These are phyloP conservation scores for Amphipoea lucens DNA, from an alignment of 2,888 invertebrate genomes.

Conservation along the genomic window DNA sequence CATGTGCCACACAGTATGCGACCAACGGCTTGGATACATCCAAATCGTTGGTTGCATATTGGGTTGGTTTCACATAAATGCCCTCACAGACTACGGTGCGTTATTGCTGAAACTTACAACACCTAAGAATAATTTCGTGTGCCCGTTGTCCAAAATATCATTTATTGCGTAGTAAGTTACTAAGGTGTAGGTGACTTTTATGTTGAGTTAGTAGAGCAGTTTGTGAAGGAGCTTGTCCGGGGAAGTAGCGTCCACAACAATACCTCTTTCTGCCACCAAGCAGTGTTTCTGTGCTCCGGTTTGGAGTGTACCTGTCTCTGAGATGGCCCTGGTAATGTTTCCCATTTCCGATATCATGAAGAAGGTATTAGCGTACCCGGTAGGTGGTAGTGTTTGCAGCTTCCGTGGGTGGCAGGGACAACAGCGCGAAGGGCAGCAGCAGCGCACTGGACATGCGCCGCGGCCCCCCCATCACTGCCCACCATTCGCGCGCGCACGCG, in stretches of 20 bases:
- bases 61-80: slow-evolving; percentile 11
- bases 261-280: neutral
- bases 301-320: neutral
- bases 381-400: slow-evolving; percentile 84
- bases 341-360: neutral
- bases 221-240: neutral
- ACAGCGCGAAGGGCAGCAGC: slow-evolving; percentile 87
- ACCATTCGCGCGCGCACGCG: slow-evolving; percentile 86
- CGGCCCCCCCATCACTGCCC: slow-evolving; percentile 87
- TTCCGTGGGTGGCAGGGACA: slow-evolving; percentile 82
- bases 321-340: neutral
- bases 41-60: slow-evolving; percentile 15
- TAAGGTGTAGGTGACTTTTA: neutral
- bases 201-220: neutral
- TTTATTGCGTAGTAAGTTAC: neutral
- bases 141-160: neutral
- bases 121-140: neutral
- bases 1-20: neutral
- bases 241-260: neutral
- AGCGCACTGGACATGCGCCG: slow-evolving; percentile 89
- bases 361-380: slow-evolving; percentile 73
- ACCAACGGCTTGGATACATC: neutral
- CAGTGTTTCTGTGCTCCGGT: neutral
- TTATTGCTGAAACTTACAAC: neutral
- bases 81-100: neutral